Evolutionary conservation across 1,140 invertebrate species (phyloP).

Genomic region (Bombus pascuorum): DNA sequence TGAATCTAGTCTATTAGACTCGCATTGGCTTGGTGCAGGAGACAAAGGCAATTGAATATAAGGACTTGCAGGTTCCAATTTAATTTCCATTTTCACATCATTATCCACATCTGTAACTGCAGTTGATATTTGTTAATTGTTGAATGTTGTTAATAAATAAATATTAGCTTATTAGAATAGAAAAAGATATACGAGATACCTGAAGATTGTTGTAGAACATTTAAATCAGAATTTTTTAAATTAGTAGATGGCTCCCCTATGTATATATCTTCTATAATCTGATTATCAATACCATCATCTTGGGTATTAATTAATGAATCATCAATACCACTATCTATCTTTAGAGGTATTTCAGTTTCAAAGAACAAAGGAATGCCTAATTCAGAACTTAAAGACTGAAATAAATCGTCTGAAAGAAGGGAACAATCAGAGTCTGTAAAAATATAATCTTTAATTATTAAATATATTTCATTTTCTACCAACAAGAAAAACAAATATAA

Average conservation of each 20-base stretch:
- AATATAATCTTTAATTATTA: not conserved
- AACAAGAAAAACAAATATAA: not conserved
- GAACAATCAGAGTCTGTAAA: conserved; percentile 7
- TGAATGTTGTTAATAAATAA: not conserved
- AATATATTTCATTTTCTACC: too few species aligned
- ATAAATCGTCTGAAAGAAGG: conserved; percentile 69
- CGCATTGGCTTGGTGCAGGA: conserved; percentile 69
- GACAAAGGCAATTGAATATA: conserved; percentile 68
- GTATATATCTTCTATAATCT: conserved; percentile 63
- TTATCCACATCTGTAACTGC: conserved; percentile 10
- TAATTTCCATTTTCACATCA: conserved; percentile 56
- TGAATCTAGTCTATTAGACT: conserved; percentile 69
- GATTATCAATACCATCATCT: conserved; percentile 63
- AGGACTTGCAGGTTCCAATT: conserved; percentile 69
- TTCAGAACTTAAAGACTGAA: conserved; percentile 73
- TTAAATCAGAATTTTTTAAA: conserved; percentile 55
- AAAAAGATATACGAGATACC: conserved; percentile 30
- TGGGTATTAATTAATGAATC: conserved; percentile 31
- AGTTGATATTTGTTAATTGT: not conserved
- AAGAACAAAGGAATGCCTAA: conserved; percentile 72
- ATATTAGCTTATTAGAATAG: not conserved
- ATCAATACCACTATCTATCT: conserved; percentile 55
- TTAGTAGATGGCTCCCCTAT: conserved; percentile 43
- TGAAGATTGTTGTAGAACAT: conserved; percentile 36
- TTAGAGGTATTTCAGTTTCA: conserved; percentile 61